Percentiles rank a stretch among this genome's conserved stretches.
These are phyloP conservation scores for Tachypleus tridentatus DNA, from an alignment of 1,140 invertebrate species.

Conservation along the genomic window DNA sequence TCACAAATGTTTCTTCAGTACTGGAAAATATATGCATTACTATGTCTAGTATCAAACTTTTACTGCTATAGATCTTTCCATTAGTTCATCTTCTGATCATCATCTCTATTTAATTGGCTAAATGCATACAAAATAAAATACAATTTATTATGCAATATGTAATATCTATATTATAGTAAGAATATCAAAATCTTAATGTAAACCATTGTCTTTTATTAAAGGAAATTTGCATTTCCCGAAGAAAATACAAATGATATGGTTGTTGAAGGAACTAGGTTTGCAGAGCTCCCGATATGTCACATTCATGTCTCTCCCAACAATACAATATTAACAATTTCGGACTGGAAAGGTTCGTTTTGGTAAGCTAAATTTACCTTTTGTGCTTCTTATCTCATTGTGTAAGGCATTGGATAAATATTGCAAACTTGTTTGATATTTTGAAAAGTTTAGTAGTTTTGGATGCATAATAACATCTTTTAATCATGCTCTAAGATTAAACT, in stretches of 20 bases:
- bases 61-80: too few relatives aligned
- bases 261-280: slow-evolving; percentile 64
- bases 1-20: too few relatives aligned
- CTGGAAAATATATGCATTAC: too few relatives aligned
- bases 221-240: slow-evolving; percentile 52
- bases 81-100: too few relatives aligned
- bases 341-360: slow-evolving; percentile 44
- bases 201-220: neutral
- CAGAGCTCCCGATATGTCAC: slow-evolving; percentile 65
- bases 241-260: slow-evolving; percentile 52
- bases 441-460: neutral
- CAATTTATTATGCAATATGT: too few relatives aligned
- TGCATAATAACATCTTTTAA: neutral
- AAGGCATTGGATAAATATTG: neutral
- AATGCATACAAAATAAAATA: too few relatives aligned
- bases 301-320: slow-evolving; percentile 73
- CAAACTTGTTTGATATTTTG: neutral
- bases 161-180: too few relatives aligned
- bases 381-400: neutral
- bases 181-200: too few relatives aligned
- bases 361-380: slow-evolving; percentile 4
- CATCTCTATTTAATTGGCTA: too few relatives aligned
- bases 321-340: slow-evolving; percentile 62
- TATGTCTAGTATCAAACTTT: too few relatives aligned
- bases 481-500: neutral